phyloP scores from a whole-genome alignment of 2,888 invertebrate genomes.

The Caenorhabditis japonica region DNA sequence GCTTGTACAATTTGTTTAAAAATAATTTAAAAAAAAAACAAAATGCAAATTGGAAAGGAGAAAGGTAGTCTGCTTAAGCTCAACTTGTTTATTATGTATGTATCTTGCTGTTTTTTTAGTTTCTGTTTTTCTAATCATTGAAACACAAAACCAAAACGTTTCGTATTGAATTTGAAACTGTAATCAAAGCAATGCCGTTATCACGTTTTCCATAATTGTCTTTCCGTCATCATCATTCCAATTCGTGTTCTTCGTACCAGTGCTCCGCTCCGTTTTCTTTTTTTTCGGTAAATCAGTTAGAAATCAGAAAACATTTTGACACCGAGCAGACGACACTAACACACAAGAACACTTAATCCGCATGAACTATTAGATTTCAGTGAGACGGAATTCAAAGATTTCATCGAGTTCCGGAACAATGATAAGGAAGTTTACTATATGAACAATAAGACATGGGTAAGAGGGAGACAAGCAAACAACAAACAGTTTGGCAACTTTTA shows the following conservation, averaged over 20 bases:
- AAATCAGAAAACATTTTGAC: not conserved
- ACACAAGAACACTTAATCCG: slow-evolving; percentile 32
- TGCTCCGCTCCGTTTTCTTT: no score
- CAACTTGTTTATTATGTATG: no score
- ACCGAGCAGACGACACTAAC: slow-evolving; percentile 3
- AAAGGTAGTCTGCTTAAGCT: not conserved
- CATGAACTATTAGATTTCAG: slow-evolving; percentile 51
- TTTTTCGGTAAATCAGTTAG: not conserved
- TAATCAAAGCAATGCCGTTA: not conserved
- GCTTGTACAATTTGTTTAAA: no score
- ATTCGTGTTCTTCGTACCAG: slow-evolving; percentile 41
- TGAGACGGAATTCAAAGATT: slow-evolving; percentile 67
- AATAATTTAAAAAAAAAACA: no score
- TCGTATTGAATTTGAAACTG: not conserved
- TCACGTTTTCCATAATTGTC: not conserved
- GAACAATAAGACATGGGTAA: slow-evolving; percentile 63
- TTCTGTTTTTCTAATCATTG: no score
- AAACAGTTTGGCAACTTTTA: slow-evolving; percentile 21
- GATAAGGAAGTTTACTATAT: slow-evolving; percentile 54
- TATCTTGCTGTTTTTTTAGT: no score
- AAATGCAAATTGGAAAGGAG: not conserved
- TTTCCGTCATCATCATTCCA: slow-evolving; percentile 13
- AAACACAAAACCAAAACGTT: not conserved
- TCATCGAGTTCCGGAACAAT: slow-evolving; percentile 58
- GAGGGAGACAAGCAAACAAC: not conserved